Conservation (phyloP, 2,797 vertebrate species). For the Oophaga sylvatica region DNA sequence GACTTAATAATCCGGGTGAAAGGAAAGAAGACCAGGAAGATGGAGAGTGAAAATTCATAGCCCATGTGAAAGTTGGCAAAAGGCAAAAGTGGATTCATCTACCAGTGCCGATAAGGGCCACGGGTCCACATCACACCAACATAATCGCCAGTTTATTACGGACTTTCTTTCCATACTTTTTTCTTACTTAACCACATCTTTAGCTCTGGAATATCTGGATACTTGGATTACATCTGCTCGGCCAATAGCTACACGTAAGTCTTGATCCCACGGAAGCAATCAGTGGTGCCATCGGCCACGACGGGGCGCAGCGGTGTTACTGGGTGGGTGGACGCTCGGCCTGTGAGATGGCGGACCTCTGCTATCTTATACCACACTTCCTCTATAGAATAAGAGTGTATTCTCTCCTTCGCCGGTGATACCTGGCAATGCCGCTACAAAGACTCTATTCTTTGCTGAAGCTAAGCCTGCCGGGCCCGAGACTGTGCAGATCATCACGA, state of each 20-base stretch:
- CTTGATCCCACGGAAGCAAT: not conserved
- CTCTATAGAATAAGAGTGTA: not conserved
- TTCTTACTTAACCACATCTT: too few species aligned
- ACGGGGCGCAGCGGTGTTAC: not conserved
- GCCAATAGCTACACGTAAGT: too few species aligned
- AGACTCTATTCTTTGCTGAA: slow-evolving; percentile 15
- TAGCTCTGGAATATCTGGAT: not conserved
- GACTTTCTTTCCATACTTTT: too few species aligned
- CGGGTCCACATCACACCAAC: too few species aligned
- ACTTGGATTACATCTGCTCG: not conserved
- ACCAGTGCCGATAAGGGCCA: too few species aligned
- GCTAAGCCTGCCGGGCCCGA: not conserved
- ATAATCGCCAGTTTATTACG: too few species aligned
- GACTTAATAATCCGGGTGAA: not conserved
- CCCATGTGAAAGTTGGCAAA: not conserved
- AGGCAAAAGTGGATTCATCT: not conserved
- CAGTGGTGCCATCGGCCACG: too few species aligned
- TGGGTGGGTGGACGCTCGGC: not conserved
- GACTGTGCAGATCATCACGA: not conserved
- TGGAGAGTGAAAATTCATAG: not conserved
- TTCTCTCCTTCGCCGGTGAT: not conserved
- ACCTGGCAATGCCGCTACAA: slow-evolving; percentile 1
- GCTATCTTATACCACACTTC: slow-evolving; percentile 15
- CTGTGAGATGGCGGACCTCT: slow-evolving; percentile 8
- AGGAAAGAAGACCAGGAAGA: not conserved